These are phyloP conservation scores for Abrostola tripartita DNA, from an alignment of 2,888 invertebrate species.

Conservation along the genomic window DNA sequence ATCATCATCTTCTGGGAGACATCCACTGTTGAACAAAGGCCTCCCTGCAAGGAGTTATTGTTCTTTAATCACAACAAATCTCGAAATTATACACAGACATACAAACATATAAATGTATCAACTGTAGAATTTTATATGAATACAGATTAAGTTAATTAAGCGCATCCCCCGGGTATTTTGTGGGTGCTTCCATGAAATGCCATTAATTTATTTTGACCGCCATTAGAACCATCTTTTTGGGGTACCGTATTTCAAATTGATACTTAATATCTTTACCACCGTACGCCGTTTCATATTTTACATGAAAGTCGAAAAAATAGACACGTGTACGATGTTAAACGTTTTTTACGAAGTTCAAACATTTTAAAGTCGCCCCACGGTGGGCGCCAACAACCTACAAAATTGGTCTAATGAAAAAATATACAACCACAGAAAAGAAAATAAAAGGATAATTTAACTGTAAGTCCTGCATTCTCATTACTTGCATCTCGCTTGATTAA, in stretches of 20 bases:
- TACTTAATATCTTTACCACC: neutral
- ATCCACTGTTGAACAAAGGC: too few relatives aligned
- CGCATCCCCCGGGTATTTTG: conserved; percentile 38
- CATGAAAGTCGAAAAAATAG: too few relatives aligned
- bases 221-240: conserved; percentile 43
- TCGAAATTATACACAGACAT: neutral
- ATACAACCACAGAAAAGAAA: too few relatives aligned
- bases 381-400: too few relatives aligned
- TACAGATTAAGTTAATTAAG: conserved; percentile 48
- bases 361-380: too few relatives aligned
- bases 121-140: conserved; percentile 10
- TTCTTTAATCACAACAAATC: neutral
- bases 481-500: neutral
- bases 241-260: conserved; percentile 15
- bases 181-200: conserved; percentile 41
- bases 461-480: neutral
- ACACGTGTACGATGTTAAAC: too few relatives aligned
- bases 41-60: too few relatives aligned
- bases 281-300: too few relatives aligned
- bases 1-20: too few relatives aligned
- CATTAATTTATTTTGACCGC: conserved; percentile 54
- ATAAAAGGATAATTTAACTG: too few relatives aligned
- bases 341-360: too few relatives aligned
- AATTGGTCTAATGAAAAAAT: too few relatives aligned
- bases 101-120: conserved; percentile 20